Evolutionary conservation across 2,888 invertebrate genomes (phyloP).

Genomic region (Cosmia trapezina): DNA sequence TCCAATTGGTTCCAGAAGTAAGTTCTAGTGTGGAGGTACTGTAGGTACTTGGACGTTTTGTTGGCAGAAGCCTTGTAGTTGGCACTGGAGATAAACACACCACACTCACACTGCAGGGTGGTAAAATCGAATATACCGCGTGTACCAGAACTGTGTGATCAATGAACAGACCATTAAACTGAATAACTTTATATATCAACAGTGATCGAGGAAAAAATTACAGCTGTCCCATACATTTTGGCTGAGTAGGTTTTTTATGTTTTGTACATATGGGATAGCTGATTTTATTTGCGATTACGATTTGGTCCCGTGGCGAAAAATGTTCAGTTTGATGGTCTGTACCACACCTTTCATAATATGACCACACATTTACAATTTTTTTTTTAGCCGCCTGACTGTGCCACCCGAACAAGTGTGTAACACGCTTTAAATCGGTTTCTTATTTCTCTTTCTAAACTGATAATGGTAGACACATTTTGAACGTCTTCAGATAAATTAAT

Average conservation of each 20-base stretch:
- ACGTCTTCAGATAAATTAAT: neutral
- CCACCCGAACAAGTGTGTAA: neutral
- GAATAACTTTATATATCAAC: no score
- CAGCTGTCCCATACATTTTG: no score
- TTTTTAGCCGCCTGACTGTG: no score
- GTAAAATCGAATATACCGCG: neutral
- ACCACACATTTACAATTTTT: no score
- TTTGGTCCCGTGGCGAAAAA: no score
- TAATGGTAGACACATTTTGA: neutral
- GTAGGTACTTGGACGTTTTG: neutral
- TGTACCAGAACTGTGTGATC: neutral
- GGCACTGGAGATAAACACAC: no score
- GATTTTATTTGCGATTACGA: no score
- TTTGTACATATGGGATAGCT: no score
- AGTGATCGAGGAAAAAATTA: no score
- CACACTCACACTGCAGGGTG: neutral
- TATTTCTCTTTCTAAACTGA: neutral
- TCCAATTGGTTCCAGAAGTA: neutral
- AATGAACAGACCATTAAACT: neutral
- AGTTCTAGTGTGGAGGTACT: neutral
- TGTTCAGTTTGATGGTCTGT: no score
- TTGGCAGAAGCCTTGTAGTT: neutral
- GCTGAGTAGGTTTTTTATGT: no score
- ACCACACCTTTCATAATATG: no score
- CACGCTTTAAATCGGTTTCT: neutral